Evolutionary conservation across 2,797 vertebrate species (phyloP), one percentile per base, ranked within the genome.

Genomic region (Melopsittacus undulatus): DNA sequence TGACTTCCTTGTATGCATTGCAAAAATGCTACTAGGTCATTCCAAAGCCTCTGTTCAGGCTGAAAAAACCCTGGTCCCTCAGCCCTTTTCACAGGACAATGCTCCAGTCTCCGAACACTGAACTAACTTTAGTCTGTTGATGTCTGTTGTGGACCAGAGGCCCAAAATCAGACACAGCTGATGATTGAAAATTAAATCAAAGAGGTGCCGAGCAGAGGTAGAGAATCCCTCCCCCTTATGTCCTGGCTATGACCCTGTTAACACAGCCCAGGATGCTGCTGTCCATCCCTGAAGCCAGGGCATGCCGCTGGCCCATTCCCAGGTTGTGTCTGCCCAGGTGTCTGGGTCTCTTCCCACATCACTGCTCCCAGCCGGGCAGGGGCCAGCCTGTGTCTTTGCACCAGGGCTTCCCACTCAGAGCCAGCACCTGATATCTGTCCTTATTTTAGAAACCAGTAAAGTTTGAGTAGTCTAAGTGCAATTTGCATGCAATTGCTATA

Each of bases 1-100:
- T 27, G 5, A 42, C 17, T 36, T 78, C 34, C 42, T 54, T 54
- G 26, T 45, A 49, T 0, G 0, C 18, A 5, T 6, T 24, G 13
- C 16, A 56, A 83, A 72, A 72, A 18, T 46, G 32, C 22, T 43
- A 12, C 14, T 16, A 46, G 8, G 4, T 72, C 5, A 17, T 12
- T 72, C 57, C n/a, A 77, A 16, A 3, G 7, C 9, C 23, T 40
- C 2, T 13, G 20, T 51, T 83, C 9, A 36, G 61, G n/a, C 13
- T 61, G 83, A 59, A 86, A 69, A 51, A 22, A 11, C 2, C 7
- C 9, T 4, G 0, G 2, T 36, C 13, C 30, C 15, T 74, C 48
- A 75, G 24, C 30, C 6, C 19, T 89, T 8, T 24, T 77, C 15
- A 11, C 5, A 80, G 22, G 32, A 69, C 54, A 40, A 4, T 10